A percentile compares a stretch with the other conserved stretches of the same genome.
These are phyloP conservation scores for Girardinus metallicus DNA, from an alignment of 2,797 vertebrate genomes.

Conservation along the genomic window DNA sequence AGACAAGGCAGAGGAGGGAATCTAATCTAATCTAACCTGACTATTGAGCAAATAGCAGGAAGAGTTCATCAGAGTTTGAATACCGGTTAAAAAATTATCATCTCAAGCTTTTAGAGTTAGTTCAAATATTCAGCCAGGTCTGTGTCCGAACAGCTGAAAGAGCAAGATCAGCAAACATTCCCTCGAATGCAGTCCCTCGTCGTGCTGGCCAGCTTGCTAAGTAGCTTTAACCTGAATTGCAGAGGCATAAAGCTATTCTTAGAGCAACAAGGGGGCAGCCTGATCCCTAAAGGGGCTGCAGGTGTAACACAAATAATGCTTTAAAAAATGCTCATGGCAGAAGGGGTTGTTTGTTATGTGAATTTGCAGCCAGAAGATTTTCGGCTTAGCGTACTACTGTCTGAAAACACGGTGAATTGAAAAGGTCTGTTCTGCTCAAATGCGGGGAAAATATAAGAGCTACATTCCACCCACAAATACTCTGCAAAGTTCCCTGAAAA, in stretches of 20 bases:
- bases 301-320: conserved; percentile 10
- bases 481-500: background rate
- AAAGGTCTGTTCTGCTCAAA: background rate
- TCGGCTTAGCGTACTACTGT: conserved; percentile 5
- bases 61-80: conserved; percentile 22
- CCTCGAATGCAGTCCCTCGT: conserved; percentile 14
- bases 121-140: conserved; percentile 24
- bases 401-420: background rate
- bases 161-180: conserved; percentile 36
- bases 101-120: conserved; percentile 27
- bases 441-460: background rate
- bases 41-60: conserved; percentile 12
- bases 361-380: conserved; percentile 5
- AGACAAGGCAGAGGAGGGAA: conserved; percentile 27
- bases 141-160: conserved; percentile 16
- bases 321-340: conserved; percentile 4
- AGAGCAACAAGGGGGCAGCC: conserved; percentile 23
- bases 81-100: conserved; percentile 34
- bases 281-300: conserved; percentile 12
- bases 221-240: conserved; percentile 23
- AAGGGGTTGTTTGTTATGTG: background rate
- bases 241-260: conserved; percentile 20
- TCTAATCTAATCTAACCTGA: conserved; percentile 7
- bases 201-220: conserved; percentile 11
- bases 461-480: background rate